phyloP scores from a whole-genome alignment of 2,888 invertebrate species.

The Aspidiotus rigidus region DNA sequence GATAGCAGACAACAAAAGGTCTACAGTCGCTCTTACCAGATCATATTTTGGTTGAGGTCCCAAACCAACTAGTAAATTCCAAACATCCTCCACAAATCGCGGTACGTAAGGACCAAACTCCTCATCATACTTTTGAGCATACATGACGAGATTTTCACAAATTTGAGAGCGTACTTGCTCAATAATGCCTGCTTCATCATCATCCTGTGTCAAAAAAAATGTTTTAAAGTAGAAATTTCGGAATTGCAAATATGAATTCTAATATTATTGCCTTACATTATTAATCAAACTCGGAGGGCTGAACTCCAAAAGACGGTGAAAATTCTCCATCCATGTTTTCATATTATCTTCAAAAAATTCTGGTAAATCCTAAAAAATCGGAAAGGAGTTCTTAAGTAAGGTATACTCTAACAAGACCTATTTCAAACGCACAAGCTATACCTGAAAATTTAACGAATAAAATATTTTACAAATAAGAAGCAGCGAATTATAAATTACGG shows the following conservation, averaged over 20 bases:
- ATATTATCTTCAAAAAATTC: slow-evolving; percentile 99
- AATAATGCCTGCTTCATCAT: slow-evolving; percentile 77
- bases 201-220: slow-evolving; percentile 49
- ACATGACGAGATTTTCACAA: slow-evolving; percentile 88
- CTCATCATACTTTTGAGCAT: slow-evolving; percentile 96
- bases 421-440: slow-evolving; percentile 42
- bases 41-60: slow-evolving; percentile 83
- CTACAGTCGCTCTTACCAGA: slow-evolving; percentile 51
- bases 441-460: slow-evolving; percentile 91
- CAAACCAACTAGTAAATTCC: slow-evolving; percentile 80
- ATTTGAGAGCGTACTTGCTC: slow-evolving; percentile 91
- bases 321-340: slow-evolving; percentile 86
- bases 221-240: neutral
- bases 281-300: slow-evolving; percentile 49
- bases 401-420: neutral
- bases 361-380: slow-evolving; percentile 64
- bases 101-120: slow-evolving; percentile 86
- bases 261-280: neutral
- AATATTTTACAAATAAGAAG: slow-evolving; percentile 88
- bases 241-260: neutral
- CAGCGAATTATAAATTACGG: slow-evolving; percentile 74
- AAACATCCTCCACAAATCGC: slow-evolving; percentile 86
- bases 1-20: neutral
- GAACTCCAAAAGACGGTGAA: slow-evolving; percentile 67
- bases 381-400: neutral